Evolutionary conservation across 2,797 vertebrate genomes (phyloP), one percentile per base, ranked within the genome.

Genomic region (Pelodytes ibericus): DNA sequence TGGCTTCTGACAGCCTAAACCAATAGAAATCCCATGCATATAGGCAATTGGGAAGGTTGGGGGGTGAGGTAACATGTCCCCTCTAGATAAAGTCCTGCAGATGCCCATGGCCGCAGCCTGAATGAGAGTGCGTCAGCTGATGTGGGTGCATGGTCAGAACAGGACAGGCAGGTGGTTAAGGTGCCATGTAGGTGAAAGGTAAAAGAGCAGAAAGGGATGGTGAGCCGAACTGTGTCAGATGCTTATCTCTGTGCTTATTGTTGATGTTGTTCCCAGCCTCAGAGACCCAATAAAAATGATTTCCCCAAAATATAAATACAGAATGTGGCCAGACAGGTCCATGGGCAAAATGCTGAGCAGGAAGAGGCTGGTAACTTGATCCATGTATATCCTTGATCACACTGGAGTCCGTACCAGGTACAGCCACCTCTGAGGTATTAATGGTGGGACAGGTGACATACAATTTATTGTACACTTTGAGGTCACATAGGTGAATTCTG

Each of bases 231-330:
- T 25, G 26, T 49, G n/a, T 49, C 53, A 24, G 63, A 53, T 61
- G 20, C 44, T 61, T 69, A 75, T 75, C 74, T 39, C 68, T 30
- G n/a, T 16, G 61, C 22, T 26, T 74, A 59, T 66, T 62, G 74
- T 75, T 75, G 65, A 75, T 69, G 24, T 29, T 75, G 44, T 75
- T 36, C 44, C 58, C 44, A 41, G 65, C 25, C 65, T 30, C 27
- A 69, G 41, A 62, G 60, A 69, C 57, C 30, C 25, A 62, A 62
- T 61, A 69, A 62, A 62, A 75, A 62, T 60, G 3, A 62, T 69
- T 24, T 39, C 58, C 22, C 41, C 58, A 75, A 61, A 74, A 69
- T 68, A 75, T 68, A 75, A 75, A 75, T 75, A 75, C 18, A 41
- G 8, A 63, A 29, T 39, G 57, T 68, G 53, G 29, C 27, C 44